Evolutionary conservation across 1,140 invertebrate genomes (phyloP).

Genomic region (Eriosoma lanigerum): DNA sequence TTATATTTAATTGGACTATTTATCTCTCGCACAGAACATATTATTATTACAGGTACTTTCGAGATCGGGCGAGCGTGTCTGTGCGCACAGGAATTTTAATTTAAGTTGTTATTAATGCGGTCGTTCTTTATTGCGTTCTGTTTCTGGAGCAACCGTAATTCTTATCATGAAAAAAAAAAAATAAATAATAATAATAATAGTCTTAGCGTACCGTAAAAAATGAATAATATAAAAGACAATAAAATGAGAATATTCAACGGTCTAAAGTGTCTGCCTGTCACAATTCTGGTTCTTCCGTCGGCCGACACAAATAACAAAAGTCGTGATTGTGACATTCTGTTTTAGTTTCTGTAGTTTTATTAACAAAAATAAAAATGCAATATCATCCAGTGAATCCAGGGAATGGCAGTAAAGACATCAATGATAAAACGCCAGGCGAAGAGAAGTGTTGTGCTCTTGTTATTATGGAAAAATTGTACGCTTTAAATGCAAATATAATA

Average conservation of each 20-base stretch:
- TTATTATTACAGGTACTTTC: constrained; percentile 17
- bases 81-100: constrained; percentile 19
- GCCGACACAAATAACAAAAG: constrained; percentile 34
- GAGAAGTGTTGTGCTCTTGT: constrained; percentile 30
- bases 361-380: constrained; percentile 43
- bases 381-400: constrained; percentile 8
- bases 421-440: not conserved
- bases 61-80: not conserved
- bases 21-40: constrained; percentile 3
- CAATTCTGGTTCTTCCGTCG: constrained; percentile 2
- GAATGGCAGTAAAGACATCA: constrained; percentile 20
- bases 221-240: constrained; percentile 16
- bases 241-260: constrained; percentile 1
- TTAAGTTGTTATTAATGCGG: constrained; percentile 24
- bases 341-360: constrained; percentile 39
- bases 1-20: constrained; percentile 35
- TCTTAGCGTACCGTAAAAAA: constrained; percentile 15
- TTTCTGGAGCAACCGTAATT: not conserved
- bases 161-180: not conserved
- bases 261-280: constrained; percentile 37
- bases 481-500: constrained; percentile 42
- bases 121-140: constrained; percentile 17
- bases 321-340: constrained; percentile 42
- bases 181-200: not conserved
- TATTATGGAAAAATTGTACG: constrained; percentile 49